Evolutionary conservation across 2,888 invertebrate species (phyloP).

Genomic region (Lordiphosa fenestrarum): DNA sequence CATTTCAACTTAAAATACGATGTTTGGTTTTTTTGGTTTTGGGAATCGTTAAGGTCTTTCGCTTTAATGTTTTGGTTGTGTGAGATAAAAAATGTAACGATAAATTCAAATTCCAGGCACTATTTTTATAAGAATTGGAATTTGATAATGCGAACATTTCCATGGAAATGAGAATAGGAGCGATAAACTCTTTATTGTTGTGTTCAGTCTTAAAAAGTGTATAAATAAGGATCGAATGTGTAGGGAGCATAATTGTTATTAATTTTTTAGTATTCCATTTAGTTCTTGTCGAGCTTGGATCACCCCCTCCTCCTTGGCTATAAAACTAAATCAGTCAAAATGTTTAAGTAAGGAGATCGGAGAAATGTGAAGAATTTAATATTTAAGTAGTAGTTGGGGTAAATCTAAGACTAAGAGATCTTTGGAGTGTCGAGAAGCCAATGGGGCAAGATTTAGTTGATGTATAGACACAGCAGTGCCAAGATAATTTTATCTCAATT

Average conservation of each 20-base stretch:
- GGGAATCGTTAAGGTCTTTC: too few species aligned
- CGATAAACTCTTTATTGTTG: conserved; percentile 33
- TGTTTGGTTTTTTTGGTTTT: too few species aligned
- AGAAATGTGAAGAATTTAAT: conserved; percentile 14
- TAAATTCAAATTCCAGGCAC: too few species aligned
- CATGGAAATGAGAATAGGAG: conserved; percentile 12
- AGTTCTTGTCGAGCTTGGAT: background rate
- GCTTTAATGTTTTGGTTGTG: background rate
- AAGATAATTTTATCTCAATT: too few species aligned
- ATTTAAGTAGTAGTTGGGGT: conserved; percentile 9
- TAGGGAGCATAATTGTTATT: conserved; percentile 8
- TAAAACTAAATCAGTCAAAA: conserved; percentile 46
- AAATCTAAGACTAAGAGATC: conserved; percentile 42
- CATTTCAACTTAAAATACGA: too few species aligned
- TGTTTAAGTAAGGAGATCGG: conserved; percentile 47
- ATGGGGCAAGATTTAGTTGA: too few species aligned
- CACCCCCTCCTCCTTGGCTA: conserved; percentile 1
- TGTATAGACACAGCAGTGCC: too few species aligned
- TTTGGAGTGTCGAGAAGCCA: conserved; percentile 26
- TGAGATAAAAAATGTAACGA: background rate
- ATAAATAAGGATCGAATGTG: conserved; percentile 31
- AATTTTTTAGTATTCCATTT: conserved; percentile 1
- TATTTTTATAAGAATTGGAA: too few species aligned
- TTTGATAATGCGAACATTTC: too few species aligned
- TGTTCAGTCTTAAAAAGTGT: conserved; percentile 59